phyloP scores from a whole-genome alignment of 2,113 vertebrate species.

The Plotosus lineatus region DNA sequence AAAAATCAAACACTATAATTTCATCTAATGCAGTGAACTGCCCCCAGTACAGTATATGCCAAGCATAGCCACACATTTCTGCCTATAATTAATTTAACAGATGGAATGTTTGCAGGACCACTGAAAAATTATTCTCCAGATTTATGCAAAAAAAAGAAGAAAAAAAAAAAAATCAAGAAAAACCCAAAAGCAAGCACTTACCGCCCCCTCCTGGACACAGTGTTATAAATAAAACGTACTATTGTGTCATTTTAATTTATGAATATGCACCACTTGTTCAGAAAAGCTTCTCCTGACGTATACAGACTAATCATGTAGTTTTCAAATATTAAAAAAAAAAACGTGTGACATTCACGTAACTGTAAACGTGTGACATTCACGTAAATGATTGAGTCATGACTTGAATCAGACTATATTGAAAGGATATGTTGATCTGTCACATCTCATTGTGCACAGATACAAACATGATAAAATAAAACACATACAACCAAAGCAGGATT shows the following conservation, averaged over 20 bases:
- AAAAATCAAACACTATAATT: not conserved
- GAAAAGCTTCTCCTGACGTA: not conserved
- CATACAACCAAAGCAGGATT: too few species aligned
- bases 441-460: too few species aligned
- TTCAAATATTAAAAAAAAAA: not conserved
- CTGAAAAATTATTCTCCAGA: not conserved
- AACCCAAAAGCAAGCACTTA: slow-evolving; percentile 31
- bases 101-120: not conserved
- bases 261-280: not conserved
- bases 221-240: not conserved
- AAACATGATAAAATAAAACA: too few species aligned
- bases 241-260: not conserved
- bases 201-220: slow-evolving; percentile 56
- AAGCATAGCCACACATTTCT: not conserved
- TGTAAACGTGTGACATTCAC: too few species aligned
- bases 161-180: too few species aligned
- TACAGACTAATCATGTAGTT: too few species aligned
- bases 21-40: not conserved
- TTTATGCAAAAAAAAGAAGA: not conserved
- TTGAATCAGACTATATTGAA: too few species aligned
- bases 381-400: too few species aligned
- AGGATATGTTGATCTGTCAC: too few species aligned
- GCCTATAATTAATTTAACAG: not conserved
- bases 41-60: not conserved
- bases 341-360: not conserved